Evolutionary conservation across 2,113 vertebrate genomes (phyloP), one percentile per base, ranked within the genome.

Genomic region (Trichechus manatus): DNA sequence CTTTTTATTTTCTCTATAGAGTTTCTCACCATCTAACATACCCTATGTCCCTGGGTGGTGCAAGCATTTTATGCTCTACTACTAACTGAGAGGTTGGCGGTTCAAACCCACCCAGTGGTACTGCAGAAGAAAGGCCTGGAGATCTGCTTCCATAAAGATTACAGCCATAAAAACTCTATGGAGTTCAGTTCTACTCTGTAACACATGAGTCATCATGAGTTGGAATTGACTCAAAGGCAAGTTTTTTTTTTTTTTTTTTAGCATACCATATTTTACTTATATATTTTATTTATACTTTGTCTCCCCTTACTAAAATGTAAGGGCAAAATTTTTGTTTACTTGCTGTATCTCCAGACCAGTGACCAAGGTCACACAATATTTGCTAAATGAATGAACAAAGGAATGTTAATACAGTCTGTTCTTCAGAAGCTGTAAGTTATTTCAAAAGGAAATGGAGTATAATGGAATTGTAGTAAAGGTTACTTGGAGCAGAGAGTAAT

Each of bases 381-480:
- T 95, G 6, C n/a, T 90, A 11, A 95, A 66, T 72, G 47, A 94
- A 86, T 85, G n/a, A 81, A 64, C 79, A 20, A 79, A 88, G 33
- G 36, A 42, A n/a, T 15, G n/a, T 66, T 15, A 80, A 91, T 93
- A 3, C 42, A 2, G 3, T 79, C 14, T 95, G 9, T 81, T 87
- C 19, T 82, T 10, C 19, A 74, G 44, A 78, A 93, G 1, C 33
- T 31, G 0, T 66, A 92, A 63, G 19, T 79, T 79, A 84, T 75
- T 91, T 94, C 33, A 53, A 70, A 89, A 91, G 25, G 44, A 95
- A 92, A 94, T 85, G 25, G 68, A 95, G 53, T 23, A 11, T 64
- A 92, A 75, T 89, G 42, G 15, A 42, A 75, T 79, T 82, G 59
- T 27, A 88, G 27, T 90, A 78, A 94, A 87, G 19, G 36, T 93